phyloP scores from a whole-genome alignment of 1,140 invertebrate species.

The Tachypleus tridentatus region DNA sequence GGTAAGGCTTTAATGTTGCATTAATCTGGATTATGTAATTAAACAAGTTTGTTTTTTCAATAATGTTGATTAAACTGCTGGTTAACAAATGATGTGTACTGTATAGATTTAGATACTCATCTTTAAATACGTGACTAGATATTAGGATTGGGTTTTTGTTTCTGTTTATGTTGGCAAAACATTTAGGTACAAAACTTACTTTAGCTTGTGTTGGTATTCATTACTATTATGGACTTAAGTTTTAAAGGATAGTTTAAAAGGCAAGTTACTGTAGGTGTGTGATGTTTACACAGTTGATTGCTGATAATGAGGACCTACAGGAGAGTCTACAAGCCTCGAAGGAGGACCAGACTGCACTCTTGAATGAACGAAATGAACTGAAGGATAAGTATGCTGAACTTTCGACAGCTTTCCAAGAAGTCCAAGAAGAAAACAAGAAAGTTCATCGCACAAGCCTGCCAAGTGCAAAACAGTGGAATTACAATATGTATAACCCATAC shows the following conservation, averaged over 20 bases:
- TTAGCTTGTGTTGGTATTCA: too few relatives aligned
- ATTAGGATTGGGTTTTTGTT: too few relatives aligned
- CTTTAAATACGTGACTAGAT: too few relatives aligned
- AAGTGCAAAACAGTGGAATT: constrained; percentile 12
- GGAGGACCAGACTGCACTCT: constrained; percentile 80
- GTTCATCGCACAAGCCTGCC: constrained; percentile 41
- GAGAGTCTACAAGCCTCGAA: constrained; percentile 68
- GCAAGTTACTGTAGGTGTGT: too few relatives aligned
- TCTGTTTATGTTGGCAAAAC: too few relatives aligned
- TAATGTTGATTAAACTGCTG: too few relatives aligned
- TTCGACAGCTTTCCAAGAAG: constrained; percentile 36
- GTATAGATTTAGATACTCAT: too few relatives aligned
- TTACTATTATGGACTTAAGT: too few relatives aligned
- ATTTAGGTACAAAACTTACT: too few relatives aligned
- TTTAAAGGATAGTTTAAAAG: too few relatives aligned
- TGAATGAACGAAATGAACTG: constrained; percentile 66
- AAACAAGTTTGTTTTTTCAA: too few relatives aligned
- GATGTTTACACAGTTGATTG: constrained; percentile 27
- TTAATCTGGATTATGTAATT: not conserved
- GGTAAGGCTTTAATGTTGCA: constrained; percentile 26
- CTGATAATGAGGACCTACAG: constrained; percentile 75
- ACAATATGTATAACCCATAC: constrained; percentile 21
- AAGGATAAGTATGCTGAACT: constrained; percentile 44
- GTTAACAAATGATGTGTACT: too few relatives aligned
- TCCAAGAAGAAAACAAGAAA: constrained; percentile 58